Percentiles rank a stretch among this genome's conserved stretches.
These are phyloP conservation scores for Catagonus wagneri DNA, from an alignment of 2,113 vertebrate species.

Conservation along the genomic window DNA sequence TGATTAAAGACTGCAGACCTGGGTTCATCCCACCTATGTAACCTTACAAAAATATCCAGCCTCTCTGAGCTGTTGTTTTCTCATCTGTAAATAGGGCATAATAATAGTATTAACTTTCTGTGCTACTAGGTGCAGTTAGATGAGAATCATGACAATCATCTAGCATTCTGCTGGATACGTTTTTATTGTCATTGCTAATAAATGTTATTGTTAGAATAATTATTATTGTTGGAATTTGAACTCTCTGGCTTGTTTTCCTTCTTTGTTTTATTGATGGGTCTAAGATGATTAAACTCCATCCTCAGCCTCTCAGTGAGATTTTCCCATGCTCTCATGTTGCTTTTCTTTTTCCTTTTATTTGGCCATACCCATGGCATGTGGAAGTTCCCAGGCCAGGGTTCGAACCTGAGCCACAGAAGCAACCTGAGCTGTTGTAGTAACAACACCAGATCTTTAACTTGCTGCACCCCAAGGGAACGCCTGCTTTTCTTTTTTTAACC, in stretches of 20 bases:
- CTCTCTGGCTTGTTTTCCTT: background rate
- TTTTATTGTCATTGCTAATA: conserved; percentile 6
- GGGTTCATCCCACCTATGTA: background rate
- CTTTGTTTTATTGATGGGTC: background rate
- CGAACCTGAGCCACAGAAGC: no score
- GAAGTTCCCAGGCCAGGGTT: no score
- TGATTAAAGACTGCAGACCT: background rate
- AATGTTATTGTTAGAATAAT: background rate
- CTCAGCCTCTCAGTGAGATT: background rate
- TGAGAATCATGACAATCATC: background rate
- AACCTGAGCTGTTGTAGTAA: no score
- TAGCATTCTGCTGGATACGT: background rate
- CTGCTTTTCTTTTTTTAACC: background rate
- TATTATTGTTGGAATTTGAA: background rate
- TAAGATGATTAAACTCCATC: background rate
- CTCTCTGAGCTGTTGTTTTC: background rate
- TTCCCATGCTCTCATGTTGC: background rate
- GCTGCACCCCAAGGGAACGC: no score
- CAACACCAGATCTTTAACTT: no score
- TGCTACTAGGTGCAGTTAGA: background rate
- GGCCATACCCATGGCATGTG: no score
- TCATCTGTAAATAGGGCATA: background rate
- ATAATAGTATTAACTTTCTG: background rate
- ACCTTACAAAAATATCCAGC: background rate
- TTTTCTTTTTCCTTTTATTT: background rate